These are phyloP conservation scores for Scolopax rusticola DNA, from an alignment of 2,797 vertebrate genomes.

Conservation along the genomic window DNA sequence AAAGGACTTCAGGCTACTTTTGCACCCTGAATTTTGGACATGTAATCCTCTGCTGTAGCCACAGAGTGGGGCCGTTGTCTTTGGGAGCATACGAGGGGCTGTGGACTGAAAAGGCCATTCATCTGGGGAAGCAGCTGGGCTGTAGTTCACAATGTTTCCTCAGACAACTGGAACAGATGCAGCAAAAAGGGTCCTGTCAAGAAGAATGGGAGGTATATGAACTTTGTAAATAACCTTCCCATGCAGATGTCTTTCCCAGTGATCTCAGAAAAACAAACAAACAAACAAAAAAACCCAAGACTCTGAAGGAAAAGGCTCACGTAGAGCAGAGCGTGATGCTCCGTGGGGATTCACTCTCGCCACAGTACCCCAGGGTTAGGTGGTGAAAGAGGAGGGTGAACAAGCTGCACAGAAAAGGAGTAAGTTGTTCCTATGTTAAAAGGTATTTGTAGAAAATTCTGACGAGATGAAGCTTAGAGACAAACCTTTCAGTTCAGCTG, in stretches of 20 bases:
- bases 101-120: not conserved
- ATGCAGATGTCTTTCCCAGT: not conserved
- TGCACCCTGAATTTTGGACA: not conserved
- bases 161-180: not conserved
- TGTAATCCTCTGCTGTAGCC: not conserved
- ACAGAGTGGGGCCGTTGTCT: not conserved
- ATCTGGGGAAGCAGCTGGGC: not conserved
- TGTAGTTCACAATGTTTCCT: not conserved
- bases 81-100: accelerated
- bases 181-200: accelerated
- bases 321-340: not conserved
- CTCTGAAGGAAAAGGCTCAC: not conserved
- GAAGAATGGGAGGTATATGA: not conserved
- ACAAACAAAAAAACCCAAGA: not conserved
- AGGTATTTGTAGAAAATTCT: not conserved
- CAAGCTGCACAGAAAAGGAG: not conserved
- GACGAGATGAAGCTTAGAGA: not conserved
- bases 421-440: not conserved
- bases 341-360: not conserved
- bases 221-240: not conserved
- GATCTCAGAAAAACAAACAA: not conserved
- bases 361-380: not conserved
- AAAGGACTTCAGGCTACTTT: not conserved
- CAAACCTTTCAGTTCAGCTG: not conserved
- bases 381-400: not conserved